A percentile compares a stretch with the other conserved stretches of the same genome.
phyloP scores from a whole-genome alignment of 2,113 vertebrate species.

The Arenaria interpres region DNA sequence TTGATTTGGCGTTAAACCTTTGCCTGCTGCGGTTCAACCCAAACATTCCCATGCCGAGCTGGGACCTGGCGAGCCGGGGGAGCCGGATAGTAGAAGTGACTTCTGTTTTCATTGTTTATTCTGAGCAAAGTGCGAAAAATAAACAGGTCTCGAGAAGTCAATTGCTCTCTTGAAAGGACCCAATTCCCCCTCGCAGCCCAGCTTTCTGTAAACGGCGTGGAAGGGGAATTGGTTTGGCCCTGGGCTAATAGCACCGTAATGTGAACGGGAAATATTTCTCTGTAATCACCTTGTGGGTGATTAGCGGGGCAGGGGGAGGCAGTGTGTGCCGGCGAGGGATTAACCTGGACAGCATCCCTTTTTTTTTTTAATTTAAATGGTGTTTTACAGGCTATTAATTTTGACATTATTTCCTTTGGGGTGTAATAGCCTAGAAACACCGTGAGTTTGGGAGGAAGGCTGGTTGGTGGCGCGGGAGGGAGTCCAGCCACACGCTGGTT shows the following conservation, averaged over 20 bases:
- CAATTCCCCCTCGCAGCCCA: background rate
- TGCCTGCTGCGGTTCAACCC: background rate
- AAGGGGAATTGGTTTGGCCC: background rate
- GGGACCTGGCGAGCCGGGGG: background rate
- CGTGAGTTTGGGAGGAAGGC: background rate
- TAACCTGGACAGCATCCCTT: too few species aligned
- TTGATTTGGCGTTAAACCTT: background rate
- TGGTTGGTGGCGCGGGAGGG: background rate
- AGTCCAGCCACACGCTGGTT: accelerated
- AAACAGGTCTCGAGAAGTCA: background rate
- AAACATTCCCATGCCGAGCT: background rate
- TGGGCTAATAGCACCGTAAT: accelerated
- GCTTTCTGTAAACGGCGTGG: background rate
- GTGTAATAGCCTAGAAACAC: background rate
- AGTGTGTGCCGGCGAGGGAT: too few species aligned
- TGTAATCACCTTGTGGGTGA: background rate
- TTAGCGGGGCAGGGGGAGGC: background rate
- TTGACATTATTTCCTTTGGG: background rate
- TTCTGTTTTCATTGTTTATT: background rate
- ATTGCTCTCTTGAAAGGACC: background rate
- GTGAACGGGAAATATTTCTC: background rate
- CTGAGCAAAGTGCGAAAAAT: background rate
- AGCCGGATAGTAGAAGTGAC: background rate
- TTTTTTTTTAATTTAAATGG: background rate
- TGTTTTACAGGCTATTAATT: background rate